Conservation (phyloP, 2,113 vertebrate species). For the Kryptolebias marmoratus region DNA sequence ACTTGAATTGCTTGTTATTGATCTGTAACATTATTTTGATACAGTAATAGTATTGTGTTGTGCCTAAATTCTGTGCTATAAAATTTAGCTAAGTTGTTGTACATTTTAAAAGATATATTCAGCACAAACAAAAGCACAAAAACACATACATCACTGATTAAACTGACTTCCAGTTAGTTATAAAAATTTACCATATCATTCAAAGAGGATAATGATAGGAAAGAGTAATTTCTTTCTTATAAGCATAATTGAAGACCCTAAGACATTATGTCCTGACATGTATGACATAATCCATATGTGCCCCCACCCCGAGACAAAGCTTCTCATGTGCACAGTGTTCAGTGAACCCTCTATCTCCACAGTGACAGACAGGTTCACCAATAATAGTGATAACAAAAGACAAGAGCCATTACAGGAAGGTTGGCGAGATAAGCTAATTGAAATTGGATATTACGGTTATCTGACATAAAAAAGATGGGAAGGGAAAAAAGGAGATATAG, state of each 20-base stretch:
- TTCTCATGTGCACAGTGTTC: constrained; percentile 6
- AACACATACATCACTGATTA: too few species aligned
- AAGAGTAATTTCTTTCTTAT: neutral
- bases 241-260: neutral
- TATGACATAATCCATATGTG: constrained; percentile 9
- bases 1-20: too few species aligned
- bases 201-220: constrained; percentile 2
- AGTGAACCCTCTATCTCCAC: constrained; percentile 20
- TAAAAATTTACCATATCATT: neutral
- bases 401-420: constrained; percentile 54
- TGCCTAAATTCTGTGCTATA: too few species aligned
- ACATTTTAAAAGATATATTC: too few species aligned
- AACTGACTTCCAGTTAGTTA: too few species aligned
- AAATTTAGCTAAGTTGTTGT: too few species aligned
- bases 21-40: too few species aligned
- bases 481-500: neutral
- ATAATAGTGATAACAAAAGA: constrained; percentile 62
- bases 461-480: neutral
- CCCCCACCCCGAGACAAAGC: neutral
- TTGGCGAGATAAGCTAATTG: constrained; percentile 63
- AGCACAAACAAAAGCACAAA: too few species aligned
- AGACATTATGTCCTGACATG: neutral
- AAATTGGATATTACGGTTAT: constrained; percentile 63
- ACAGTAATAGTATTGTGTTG: too few species aligned
- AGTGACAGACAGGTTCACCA: constrained; percentile 53